These are phyloP conservation scores for Aurelia sp. DNA, from an alignment of 30 jellyfish, hydroid and myxozoan species.

Conservation along the genomic window DNA sequence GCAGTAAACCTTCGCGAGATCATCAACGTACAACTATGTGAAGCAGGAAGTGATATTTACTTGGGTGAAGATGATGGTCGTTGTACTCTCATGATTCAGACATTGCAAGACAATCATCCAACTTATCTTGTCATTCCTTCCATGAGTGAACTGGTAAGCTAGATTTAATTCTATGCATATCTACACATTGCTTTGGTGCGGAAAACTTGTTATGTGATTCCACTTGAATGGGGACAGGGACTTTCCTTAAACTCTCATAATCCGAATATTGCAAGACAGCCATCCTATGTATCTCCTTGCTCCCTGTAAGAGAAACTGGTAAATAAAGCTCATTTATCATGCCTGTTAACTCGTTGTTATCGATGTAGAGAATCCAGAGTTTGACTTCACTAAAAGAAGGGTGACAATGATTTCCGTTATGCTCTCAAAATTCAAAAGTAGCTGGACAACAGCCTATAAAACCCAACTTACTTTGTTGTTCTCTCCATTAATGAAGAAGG, in stretches of 20 bases:
- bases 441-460: too few species aligned
- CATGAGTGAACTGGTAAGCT: slow-evolving; percentile 60
- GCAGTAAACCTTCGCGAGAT: slow-evolving; percentile 87
- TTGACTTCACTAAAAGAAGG: too few species aligned
- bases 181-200: too few species aligned
- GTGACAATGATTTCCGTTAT: too few species aligned
- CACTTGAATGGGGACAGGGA: too few species aligned
- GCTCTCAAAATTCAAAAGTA: too few species aligned
- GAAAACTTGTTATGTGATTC: too few species aligned
- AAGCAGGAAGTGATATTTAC: slow-evolving; percentile 29
- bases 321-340: too few species aligned
- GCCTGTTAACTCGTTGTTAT: too few species aligned
- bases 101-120: slow-evolving; percentile 87
- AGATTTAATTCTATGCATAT: too few species aligned
- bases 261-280: slow-evolving; percentile 75
- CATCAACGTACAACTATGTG: slow-evolving; percentile 69
- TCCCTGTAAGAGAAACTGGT: too few species aligned
- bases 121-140: slow-evolving; percentile 75
- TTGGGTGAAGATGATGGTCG: slow-evolving; percentile 74
- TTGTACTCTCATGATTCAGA: slow-evolving; percentile 77
- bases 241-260: slow-evolving; percentile 60
- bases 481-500: slow-evolving; percentile 71
- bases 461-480: slow-evolving; percentile 71
- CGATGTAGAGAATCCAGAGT: too few species aligned
- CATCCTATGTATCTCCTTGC: slow-evolving; percentile 25